Conservation (phyloP, 2,113 vertebrate species). For the Alethe castanea region DNA sequence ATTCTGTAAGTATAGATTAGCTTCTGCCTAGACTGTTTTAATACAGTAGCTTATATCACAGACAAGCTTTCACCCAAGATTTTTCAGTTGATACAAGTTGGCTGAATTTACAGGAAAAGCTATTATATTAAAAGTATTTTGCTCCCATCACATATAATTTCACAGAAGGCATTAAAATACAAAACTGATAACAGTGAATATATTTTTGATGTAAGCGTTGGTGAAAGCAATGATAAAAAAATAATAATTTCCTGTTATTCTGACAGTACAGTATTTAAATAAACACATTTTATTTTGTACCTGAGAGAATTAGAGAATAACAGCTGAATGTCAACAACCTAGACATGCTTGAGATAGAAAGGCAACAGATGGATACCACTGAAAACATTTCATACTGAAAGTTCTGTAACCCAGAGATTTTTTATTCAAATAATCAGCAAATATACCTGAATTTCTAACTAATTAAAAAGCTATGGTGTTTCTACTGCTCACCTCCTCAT, state of each 20-base stretch:
- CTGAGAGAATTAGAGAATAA: neutral
- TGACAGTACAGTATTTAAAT: neutral
- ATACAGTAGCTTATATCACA: neutral
- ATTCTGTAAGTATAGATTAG: neutral
- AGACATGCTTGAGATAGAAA: neutral
- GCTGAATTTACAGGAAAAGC: neutral
- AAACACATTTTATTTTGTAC: neutral
- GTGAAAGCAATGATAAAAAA: neutral
- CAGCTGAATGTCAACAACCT: neutral
- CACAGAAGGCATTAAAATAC: neutral
- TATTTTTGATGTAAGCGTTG: neutral
- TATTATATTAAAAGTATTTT: neutral
- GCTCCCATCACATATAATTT: neutral
- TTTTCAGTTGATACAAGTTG: neutral
- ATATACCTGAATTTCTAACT: neutral
- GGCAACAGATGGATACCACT: accelerated
- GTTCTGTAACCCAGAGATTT: neutral
- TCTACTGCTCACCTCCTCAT: neutral
- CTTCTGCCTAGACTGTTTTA: neutral
- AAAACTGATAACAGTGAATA: neutral
- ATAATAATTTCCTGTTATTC: neutral
- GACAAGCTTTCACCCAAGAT: neutral
- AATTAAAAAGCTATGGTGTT: neutral
- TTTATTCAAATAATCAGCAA: neutral
- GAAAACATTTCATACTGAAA: neutral